Conservation (phyloP, 2,797 vertebrate genomes). For the Alauda arvensis region DNA sequence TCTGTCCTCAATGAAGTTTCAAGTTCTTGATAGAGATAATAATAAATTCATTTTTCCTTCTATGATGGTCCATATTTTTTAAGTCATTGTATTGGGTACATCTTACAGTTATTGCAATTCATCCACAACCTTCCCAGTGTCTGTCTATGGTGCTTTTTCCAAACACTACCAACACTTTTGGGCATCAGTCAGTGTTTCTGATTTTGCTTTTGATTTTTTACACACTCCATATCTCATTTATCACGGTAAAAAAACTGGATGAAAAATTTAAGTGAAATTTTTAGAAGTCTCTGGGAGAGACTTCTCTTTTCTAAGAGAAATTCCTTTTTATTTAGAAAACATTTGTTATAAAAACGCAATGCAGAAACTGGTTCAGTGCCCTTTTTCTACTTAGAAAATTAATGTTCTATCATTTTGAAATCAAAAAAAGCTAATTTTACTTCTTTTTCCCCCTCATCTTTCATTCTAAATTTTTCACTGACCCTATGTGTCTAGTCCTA, state of each 20-base stretch:
- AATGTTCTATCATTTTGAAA: background rate
- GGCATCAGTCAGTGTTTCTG: background rate
- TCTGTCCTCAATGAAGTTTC: background rate
- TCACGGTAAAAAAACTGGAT: background rate
- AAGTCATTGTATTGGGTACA: background rate
- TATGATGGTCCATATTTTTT: background rate
- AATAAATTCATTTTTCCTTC: background rate
- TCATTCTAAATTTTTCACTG: background rate
- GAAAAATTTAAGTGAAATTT: background rate
- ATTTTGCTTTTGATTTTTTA: background rate
- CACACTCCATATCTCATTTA: background rate
- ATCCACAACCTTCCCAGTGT: background rate
- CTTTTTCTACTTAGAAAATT: background rate
- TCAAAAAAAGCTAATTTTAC: accelerated
- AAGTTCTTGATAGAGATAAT: background rate
- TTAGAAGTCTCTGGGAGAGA: background rate
- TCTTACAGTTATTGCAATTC: background rate
- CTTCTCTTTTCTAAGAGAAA: background rate
- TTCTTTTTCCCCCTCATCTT: background rate
- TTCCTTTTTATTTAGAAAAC: background rate
- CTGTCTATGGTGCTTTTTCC: background rate
- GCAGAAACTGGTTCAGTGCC: background rate
- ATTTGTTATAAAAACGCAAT: background rate
- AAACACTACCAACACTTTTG: background rate
- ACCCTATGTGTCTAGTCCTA: background rate